Evolutionary conservation across 2,888 invertebrate species (phyloP).

Genomic region (Tromatobia lineatoria): DNA sequence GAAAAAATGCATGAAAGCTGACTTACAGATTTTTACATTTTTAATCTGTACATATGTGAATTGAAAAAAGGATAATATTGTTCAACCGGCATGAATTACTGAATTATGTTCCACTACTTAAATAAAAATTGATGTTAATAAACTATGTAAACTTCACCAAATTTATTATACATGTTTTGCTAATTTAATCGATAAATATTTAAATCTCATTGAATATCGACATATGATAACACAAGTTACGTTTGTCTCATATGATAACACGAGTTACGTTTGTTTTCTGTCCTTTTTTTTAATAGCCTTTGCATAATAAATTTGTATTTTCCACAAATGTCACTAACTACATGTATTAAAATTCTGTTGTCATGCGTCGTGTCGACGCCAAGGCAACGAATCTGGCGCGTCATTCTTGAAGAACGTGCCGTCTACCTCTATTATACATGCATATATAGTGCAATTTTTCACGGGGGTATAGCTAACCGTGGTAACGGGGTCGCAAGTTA

Average conservation of each 20-base stretch:
- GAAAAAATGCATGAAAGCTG: too few species aligned
- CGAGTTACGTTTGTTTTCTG: too few species aligned
- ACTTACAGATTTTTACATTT: too few species aligned
- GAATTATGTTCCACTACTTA: too few species aligned
- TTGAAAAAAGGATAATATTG: too few species aligned
- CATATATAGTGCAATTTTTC: background rate
- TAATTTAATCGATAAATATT: background rate
- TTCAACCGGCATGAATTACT: too few species aligned
- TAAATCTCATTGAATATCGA: background rate
- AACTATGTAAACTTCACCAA: too few species aligned
- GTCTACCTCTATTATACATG: background rate
- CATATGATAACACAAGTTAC: background rate
- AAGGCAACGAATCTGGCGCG: background rate
- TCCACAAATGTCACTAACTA: background rate
- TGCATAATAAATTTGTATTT: background rate
- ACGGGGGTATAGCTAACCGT: background rate
- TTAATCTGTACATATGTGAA: too few species aligned
- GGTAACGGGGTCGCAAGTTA: constrained; percentile 43
- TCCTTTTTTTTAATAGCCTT: background rate
- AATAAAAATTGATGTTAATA: too few species aligned
- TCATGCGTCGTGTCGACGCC: background rate
- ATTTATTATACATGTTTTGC: too few species aligned
- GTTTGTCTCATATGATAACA: too few species aligned
- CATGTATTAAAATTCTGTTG: background rate
- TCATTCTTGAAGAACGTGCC: background rate